Conservation (phyloP, 1,140 invertebrate genomes). For the Philopotamus ludificatus region DNA sequence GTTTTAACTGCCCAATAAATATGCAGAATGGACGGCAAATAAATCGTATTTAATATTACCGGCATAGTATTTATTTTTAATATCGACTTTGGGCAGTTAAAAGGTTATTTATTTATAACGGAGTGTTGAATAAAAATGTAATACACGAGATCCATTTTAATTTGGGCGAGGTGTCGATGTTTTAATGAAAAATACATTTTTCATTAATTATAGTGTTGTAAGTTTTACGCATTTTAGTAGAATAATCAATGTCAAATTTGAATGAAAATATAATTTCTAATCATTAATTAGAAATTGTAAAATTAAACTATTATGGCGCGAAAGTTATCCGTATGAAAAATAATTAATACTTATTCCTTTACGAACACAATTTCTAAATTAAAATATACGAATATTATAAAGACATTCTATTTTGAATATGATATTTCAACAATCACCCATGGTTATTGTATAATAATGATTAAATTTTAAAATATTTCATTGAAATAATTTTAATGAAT, state of each 20-base stretch:
- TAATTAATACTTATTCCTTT: neutral
- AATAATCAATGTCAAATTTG: conserved; percentile 14
- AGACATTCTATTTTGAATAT: conserved; percentile 24
- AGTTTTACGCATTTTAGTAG: conserved; percentile 9
- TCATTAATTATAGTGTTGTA: conserved; percentile 29
- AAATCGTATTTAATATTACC: neutral
- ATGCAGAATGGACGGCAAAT: neutral
- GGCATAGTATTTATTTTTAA: too few relatives aligned
- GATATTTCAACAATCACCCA: conserved; percentile 27
- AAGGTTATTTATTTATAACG: neutral
- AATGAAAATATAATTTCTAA: conserved; percentile 1
- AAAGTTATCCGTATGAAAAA: neutral
- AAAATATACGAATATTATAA: neutral
- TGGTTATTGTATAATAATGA: conserved; percentile 1
- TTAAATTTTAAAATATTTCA: neutral
- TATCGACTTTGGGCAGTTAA: too few relatives aligned
- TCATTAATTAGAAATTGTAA: neutral
- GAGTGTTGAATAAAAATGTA: conserved; percentile 29
- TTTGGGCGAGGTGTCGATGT: conserved; percentile 25
- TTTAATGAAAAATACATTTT: conserved; percentile 21
- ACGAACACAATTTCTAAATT: neutral
- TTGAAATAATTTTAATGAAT: neutral
- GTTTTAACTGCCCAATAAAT: too few relatives aligned
- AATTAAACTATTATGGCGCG: neutral
- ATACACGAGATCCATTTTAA: conserved; percentile 32